These are phyloP conservation scores for Chelonus formosanus DNA, from an alignment of 2,888 invertebrate species.

Conservation along the genomic window DNA sequence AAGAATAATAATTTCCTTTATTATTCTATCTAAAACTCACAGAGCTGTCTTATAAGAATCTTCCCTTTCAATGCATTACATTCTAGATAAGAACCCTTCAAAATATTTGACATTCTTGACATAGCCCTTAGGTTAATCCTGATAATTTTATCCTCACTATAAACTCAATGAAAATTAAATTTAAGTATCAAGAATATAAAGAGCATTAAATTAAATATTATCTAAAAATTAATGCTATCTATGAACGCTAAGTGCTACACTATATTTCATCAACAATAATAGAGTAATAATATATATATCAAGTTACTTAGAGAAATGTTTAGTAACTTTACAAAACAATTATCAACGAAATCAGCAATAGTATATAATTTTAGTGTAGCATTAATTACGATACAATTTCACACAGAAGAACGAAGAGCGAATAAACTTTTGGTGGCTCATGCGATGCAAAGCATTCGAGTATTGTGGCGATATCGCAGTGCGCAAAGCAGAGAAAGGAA, in stretches of 20 bases:
- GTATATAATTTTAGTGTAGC: slow-evolving; percentile 15
- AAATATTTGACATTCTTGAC: no score
- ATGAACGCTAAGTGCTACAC: background rate
- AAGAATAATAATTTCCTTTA: no score
- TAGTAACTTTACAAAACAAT: slow-evolving; percentile 6
- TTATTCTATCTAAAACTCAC: no score
- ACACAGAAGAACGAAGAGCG: slow-evolving; percentile 3
- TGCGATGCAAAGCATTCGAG: slow-evolving; percentile 15
- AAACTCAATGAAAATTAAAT: no score
- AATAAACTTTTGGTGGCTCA: slow-evolving; percentile 32
- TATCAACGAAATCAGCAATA: slow-evolving; percentile 13
- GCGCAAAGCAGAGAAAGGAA: background rate
- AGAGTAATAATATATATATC: background rate
- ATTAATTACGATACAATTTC: slow-evolving; percentile 29
- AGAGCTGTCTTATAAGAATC: no score
- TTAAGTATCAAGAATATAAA: no score
- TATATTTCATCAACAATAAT: background rate
- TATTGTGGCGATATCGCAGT: slow-evolving; percentile 1
- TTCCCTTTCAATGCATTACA: no score
- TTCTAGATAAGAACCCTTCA: no score
- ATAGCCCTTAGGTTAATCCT: no score
- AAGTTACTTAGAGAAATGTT: background rate
- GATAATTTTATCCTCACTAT: no score
- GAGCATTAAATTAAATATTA: no score
- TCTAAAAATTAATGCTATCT: no score